Base-by-base conservation (phyloP, 2,113 vertebrate species). In the Menidia beryllina region DNA sequence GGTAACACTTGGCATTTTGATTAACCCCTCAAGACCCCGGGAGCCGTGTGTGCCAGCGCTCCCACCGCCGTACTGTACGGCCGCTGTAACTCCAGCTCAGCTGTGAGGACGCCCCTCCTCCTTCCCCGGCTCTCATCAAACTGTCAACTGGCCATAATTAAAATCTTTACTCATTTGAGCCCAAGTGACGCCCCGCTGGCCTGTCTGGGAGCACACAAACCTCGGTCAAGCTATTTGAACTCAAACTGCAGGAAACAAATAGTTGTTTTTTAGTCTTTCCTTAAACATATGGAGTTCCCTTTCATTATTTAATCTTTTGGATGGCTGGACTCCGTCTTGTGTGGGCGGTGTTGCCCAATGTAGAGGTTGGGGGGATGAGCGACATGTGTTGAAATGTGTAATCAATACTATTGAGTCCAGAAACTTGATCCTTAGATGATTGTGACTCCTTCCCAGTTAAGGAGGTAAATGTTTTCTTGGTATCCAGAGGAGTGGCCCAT, bases 381-480 rank as follows among this genome's bases (percentile, higher is more conserved):
- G 43, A 58, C 82, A 81, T 82, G 88, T 91, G 91, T 91, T 91
- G 90, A 91, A 91, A 91, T 70, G 81, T 90, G 91, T 86, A 85
- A 90, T 88, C 84, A 69, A 91, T 84, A 91, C 86, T 76, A 81
- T 71, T 77, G 79, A 83, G 73, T 63, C 38, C 27, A 63, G 89
- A 90, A 89, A 89, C 61, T 24, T 81, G 58, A 93, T 59, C 78
- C 83, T 67, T 65, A 56, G 43, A 69, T 86, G 82, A 86, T 70
- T 69, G 57, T 77, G 77, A 77, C 86, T 85, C 69, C 51, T 90
- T 87, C 82, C 86, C 89, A 68, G 87, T 91, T 93, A 90, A 91
- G 86, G 91, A 84, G 85, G 79, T 89, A 91, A 91, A 92, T 91
- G 86, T 92, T 90, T 90, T 93, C 88, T 86, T 80, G 83, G 88